Base-by-base conservation (phyloP, 2,888 invertebrate genomes). In the Vesta saturnalis region DNA sequence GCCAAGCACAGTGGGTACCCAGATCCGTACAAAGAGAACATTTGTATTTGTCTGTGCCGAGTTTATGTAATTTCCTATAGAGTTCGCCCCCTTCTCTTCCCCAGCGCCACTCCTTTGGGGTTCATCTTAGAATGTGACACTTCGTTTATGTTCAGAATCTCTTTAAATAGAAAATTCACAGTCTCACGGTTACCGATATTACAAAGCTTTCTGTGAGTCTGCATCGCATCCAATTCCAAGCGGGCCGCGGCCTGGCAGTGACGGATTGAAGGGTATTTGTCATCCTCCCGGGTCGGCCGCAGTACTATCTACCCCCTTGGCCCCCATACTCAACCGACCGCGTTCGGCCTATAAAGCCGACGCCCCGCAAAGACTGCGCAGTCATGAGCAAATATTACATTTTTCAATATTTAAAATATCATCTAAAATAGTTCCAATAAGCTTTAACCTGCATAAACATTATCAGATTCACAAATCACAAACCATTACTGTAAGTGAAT, bases 251-350 rank as follows among this genome's bases (percentile, higher is more conserved):
- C 81, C 76, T 83, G 90, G 89, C 90, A 89, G 87, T 89, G 90
- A 90, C 89, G 88, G 87, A 90, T 90, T 87, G 89, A 83, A 85
- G 83, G 83, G 85, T 86, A 89, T 90, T 89, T 89, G 89, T 90
- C 89, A 90, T 90, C 89, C 88, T 87, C 85, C 85, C 85, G 85
- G 85, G 82, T 83, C 82, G 82, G 85, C 83, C 85, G 80, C 84
- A 83, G 80, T 82, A 84, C 85, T 78, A 81, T 81, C 81, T 79
- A 76, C 74, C 78, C 79, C 81, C 79, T 77, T 77, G 75, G 72
- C 78, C 79, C 78, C 74, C 72, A 69, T 64, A 60, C 69, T 64
- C 64, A 73, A 52, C 66, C 70, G 67, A 71, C 72, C 71, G 68
- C 69, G 70, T 64, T 74, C 67, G 71, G 70, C 70, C 72, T 72